Percentiles rank a stretch among this genome's conserved stretches.
phyloP scores from a whole-genome alignment of 2,888 invertebrate species.

The Netelia virgata region DNA sequence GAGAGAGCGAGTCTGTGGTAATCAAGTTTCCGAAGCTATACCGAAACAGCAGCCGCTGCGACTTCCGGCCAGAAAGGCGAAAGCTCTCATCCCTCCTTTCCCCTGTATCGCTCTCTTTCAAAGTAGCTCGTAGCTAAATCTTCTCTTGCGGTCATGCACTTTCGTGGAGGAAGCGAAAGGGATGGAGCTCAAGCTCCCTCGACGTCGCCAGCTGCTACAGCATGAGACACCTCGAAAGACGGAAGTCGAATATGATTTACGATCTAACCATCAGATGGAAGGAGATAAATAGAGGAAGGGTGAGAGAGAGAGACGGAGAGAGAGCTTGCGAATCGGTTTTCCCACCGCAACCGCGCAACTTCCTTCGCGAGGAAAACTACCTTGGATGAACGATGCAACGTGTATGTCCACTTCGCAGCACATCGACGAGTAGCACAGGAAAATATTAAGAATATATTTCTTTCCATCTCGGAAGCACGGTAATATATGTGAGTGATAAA shows the following conservation, averaged over 20 bases:
- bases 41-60: constrained; percentile 59
- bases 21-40: constrained; percentile 56
- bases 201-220: constrained; percentile 72
- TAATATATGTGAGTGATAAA: neutral
- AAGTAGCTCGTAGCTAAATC: constrained; percentile 53
- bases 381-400: constrained; percentile 53
- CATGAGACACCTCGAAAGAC: constrained; percentile 62
- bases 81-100: neutral
- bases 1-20: constrained; percentile 34
- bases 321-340: constrained; percentile 53
- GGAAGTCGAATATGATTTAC: constrained; percentile 69
- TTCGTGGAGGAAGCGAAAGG: constrained; percentile 50
- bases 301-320: neutral
- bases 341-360: constrained; percentile 47
- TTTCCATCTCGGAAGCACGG: constrained; percentile 23
- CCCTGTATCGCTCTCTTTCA: constrained; percentile 26
- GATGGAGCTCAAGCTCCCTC: constrained; percentile 58
- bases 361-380: constrained; percentile 42
- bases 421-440: constrained; percentile 12
- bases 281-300: constrained; percentile 55
- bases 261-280: constrained; percentile 63
- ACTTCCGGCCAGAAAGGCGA: constrained; percentile 59
- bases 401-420: constrained; percentile 31
- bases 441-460: constrained; percentile 47
- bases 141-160: constrained; percentile 62